These are phyloP conservation scores for Sprattus sprattus DNA, from an alignment of 2,113 vertebrate species.

Conservation along the genomic window DNA sequence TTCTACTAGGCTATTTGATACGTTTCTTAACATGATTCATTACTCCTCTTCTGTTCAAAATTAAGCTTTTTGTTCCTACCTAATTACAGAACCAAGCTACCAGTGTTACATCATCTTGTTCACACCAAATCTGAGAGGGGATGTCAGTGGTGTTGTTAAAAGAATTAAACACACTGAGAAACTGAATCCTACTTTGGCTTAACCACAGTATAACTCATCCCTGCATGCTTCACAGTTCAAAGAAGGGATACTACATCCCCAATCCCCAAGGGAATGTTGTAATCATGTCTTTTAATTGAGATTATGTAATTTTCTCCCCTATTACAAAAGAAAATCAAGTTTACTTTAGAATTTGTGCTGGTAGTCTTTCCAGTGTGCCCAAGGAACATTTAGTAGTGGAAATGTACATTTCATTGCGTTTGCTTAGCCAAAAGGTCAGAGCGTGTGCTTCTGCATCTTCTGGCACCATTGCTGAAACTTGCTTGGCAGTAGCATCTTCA, in stretches of 20 bases:
- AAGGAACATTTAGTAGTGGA: background rate
- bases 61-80: background rate
- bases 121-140: background rate
- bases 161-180: background rate
- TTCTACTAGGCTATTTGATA: background rate
- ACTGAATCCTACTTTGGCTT: background rate
- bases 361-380: background rate
- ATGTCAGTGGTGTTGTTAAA: background rate
- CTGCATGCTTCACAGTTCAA: background rate
- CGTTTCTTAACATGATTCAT: background rate
- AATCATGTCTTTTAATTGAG: constrained; percentile 9
- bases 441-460: background rate
- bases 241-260: background rate
- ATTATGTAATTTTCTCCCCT: constrained; percentile 1
- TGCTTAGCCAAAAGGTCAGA: background rate
- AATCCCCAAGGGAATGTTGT: background rate
- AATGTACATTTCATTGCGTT: constrained; percentile 8
- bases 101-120: background rate
- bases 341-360: background rate
- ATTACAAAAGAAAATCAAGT: constrained; percentile 4
- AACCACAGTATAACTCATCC: background rate
- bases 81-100: constrained; percentile 12
- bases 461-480: background rate
- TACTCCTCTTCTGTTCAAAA: background rate
- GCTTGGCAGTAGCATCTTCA: background rate